phyloP scores from a whole-genome alignment of 1,140 invertebrate species.

The Agrypnia vestita region DNA sequence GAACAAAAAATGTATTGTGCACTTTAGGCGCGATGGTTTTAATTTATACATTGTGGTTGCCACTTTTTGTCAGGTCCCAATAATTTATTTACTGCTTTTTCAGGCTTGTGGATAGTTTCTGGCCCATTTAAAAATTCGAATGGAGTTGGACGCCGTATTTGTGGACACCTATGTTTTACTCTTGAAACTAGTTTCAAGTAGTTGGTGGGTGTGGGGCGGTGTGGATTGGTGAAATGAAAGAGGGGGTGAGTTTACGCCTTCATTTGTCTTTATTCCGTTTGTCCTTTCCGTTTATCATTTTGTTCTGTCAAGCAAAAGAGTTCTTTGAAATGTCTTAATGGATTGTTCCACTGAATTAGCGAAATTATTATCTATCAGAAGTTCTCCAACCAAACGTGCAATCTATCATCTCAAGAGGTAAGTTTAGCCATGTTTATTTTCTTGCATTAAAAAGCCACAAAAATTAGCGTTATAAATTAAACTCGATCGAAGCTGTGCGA shows the following conservation, averaged over 20 bases:
- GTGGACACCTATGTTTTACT: constrained; percentile 37
- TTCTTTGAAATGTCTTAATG: too few relatives aligned
- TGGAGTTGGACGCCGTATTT: constrained; percentile 26
- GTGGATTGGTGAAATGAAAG: neutral
- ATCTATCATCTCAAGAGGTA: neutral
- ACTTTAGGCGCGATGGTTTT: neutral
- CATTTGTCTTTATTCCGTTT: constrained; percentile 39
- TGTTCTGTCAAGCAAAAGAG: neutral
- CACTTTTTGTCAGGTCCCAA: neutral
- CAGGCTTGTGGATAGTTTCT: neutral
- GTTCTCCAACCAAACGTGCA: neutral
- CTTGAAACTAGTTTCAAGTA: constrained; percentile 33
- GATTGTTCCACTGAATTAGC: neutral
- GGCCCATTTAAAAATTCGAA: constrained; percentile 27
- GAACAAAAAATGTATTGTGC: too few relatives aligned
- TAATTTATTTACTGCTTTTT: neutral
- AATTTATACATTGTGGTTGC: neutral
- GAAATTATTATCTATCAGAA: neutral
- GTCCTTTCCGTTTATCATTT: constrained; percentile 35
- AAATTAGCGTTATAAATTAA: too few relatives aligned
- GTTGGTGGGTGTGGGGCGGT: neutral
- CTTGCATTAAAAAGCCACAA: too few relatives aligned
- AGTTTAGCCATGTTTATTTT: too few relatives aligned
- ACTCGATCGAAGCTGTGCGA: too few relatives aligned
- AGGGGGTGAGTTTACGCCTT: constrained; percentile 19